phyloP scores from a whole-genome alignment of 2,888 invertebrate genomes.

The Magallana nippona region DNA sequence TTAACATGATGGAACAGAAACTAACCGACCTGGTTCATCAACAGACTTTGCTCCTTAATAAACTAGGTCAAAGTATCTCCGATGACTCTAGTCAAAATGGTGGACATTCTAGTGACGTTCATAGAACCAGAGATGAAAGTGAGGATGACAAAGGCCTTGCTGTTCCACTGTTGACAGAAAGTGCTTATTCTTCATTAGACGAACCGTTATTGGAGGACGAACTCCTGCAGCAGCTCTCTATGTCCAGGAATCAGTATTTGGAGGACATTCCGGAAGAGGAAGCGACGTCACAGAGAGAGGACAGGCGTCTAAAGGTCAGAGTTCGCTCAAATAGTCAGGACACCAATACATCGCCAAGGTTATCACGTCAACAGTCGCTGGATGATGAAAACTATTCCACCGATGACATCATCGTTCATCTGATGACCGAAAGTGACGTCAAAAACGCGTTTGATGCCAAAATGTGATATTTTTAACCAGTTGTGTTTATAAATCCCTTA shows the following conservation, averaged over 20 bases:
- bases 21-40: conserved; percentile 50
- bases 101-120: background rate
- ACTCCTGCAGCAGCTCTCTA: background rate
- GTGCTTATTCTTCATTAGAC: conserved; percentile 40
- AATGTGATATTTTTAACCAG: conserved; percentile 7
- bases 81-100: background rate
- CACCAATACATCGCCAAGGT: conserved; percentile 2
- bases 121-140: background rate
- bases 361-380: conserved; percentile 18
- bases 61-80: background rate
- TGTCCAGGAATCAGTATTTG: conserved; percentile 28
- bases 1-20: conserved; percentile 48
- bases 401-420: conserved; percentile 21
- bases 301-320: background rate
- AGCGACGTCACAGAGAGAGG: background rate
- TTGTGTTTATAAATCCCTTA: too few relatives aligned
- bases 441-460: background rate
- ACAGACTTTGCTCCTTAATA: conserved; percentile 41
- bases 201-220: background rate
- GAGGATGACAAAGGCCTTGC: background rate
- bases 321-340: background rate
- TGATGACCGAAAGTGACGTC: background rate
- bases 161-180: background rate
- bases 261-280: conserved; percentile 42
- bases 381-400: conserved; percentile 24